Base-by-base conservation (phyloP, 2,888 invertebrate genomes). In the Xiphydria camelus region DNA sequence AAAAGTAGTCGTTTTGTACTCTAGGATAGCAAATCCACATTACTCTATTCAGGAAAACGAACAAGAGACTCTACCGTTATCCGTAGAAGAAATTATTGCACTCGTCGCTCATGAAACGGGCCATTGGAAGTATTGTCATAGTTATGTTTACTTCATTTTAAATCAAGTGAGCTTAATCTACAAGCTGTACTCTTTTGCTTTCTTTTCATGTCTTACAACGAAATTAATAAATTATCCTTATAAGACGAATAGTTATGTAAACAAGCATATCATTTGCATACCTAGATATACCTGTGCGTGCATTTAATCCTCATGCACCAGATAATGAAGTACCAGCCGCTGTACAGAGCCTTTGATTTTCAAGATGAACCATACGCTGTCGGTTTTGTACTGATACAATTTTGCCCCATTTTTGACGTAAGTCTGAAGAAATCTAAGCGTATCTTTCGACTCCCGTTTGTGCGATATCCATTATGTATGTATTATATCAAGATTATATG, bases 51-150 rank as follows among this genome's bases (percentile, higher is more conserved):
- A 23, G 4, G 12, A 15, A 15, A 17, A 7, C 15, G 14, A 4
- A 17, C 18, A 12, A 26, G n/a, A 7, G 5, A 38, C 15, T 9
- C 26, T 19, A 9, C 25, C 19, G 19, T 38, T 9, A 19, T 17
- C 38, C 17, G 19, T 38, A 4, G 38, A 38, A 25, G 38, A 38
- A 38, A 38, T 38, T 18, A 12, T 38, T 18, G 38, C 38, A 25
- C 29, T 38, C 4, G 12, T 38, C 18, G 38, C 38, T 9, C 38
- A 38, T 9, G 38, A 38, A 38, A 38, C 26, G 23, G 38, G 15
- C 5, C 38, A 38, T 38, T 38, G 26, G 26, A 38, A 38, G 26
- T 15, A 25, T 12, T 17, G 38, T 19, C 38, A 38, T 4, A 12
- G 10, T 10, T 29, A 25, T 26, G n/a, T 38, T 7, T 15, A 17